A percentile compares a stretch with the other conserved stretches of the same genome.
Conservation (phyloP, 2,888 invertebrate genomes). For the Nycteola revayana region DNA sequence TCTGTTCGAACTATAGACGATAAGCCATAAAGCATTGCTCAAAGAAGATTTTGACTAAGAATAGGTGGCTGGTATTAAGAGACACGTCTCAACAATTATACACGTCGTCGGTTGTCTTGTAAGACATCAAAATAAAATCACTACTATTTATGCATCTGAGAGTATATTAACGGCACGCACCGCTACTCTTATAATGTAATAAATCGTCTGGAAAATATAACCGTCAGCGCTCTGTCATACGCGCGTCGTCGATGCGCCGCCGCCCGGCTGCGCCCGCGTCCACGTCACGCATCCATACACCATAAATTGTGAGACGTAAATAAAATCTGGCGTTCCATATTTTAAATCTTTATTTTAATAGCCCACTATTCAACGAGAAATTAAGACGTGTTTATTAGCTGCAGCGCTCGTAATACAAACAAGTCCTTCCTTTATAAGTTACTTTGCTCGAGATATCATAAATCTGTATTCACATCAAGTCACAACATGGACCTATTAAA, state of each 20-base stretch:
- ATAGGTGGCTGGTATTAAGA: constrained; percentile 61
- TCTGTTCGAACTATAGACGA: constrained; percentile 33
- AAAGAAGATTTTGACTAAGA: constrained; percentile 61
- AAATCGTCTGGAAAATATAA: constrained; percentile 82
- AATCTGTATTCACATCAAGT: constrained; percentile 60
- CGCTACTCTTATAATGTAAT: constrained; percentile 76
- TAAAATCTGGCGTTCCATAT: constrained; percentile 77
- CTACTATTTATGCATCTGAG: constrained; percentile 77
- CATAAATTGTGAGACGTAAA: constrained; percentile 75
- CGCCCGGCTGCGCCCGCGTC: constrained; percentile 30
- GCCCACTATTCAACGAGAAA: constrained; percentile 75
- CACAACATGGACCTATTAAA: constrained; percentile 45
- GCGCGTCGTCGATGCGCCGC: constrained; percentile 45
- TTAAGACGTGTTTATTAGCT: constrained; percentile 79
- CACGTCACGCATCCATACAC: constrained; percentile 57
- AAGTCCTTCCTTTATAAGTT: constrained; percentile 69
- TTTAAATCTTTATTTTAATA: constrained; percentile 79
- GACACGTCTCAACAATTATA: constrained; percentile 70
- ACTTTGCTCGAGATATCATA: constrained; percentile 54
- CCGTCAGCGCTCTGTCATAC: constrained; percentile 77
- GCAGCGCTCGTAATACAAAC: constrained; percentile 71
- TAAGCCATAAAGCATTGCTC: constrained; percentile 48
- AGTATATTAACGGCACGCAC: constrained; percentile 72
- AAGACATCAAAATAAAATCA: constrained; percentile 80
- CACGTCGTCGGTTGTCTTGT: constrained; percentile 77